Evolutionary conservation across 2,797 vertebrate genomes (phyloP).

Genomic region (Hydrophis major): DNA sequence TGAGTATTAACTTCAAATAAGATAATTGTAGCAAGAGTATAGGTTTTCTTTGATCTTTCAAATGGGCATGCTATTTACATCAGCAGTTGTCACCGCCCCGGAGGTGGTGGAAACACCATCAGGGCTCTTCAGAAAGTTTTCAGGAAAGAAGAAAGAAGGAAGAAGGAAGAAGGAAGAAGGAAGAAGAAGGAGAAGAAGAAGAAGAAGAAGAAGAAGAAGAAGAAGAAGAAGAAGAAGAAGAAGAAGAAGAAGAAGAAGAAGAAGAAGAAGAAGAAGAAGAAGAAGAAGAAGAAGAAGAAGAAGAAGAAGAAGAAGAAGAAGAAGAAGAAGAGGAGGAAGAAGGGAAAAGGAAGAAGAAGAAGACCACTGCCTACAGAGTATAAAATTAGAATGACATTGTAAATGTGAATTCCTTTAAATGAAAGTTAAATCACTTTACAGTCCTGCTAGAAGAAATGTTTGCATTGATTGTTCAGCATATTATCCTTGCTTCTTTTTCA

Average conservation of each 20-base stretch:
- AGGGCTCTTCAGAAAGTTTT: conserved; percentile 47
- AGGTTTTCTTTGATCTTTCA: conserved; percentile 50
- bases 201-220: no score
- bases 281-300: no score
- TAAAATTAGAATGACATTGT: neutral
- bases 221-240: neutral
- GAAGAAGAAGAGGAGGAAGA: no score
- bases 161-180: neutral
- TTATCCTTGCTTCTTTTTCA: neutral
- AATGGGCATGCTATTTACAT: conserved; percentile 55
- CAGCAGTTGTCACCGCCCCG: conserved; percentile 62
- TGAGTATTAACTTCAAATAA: conserved; percentile 24
- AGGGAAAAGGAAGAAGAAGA: no score
- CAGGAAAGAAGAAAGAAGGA: conserved; percentile 62
- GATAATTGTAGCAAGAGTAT: conserved; percentile 47
- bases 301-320: neutral
- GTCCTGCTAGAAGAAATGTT: neutral
- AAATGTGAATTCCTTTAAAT: conserved; percentile 15
- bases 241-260: neutral
- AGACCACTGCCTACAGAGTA: conserved; percentile 47
- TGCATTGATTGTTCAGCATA: neutral
- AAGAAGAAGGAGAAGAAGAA: no score
- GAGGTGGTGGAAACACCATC: conserved; percentile 73
- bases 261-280: no score
- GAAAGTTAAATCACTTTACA: neutral